These are phyloP conservation scores for Drosophila birchii DNA, from an alignment of 2,888 invertebrate genomes.

Conservation along the genomic window DNA sequence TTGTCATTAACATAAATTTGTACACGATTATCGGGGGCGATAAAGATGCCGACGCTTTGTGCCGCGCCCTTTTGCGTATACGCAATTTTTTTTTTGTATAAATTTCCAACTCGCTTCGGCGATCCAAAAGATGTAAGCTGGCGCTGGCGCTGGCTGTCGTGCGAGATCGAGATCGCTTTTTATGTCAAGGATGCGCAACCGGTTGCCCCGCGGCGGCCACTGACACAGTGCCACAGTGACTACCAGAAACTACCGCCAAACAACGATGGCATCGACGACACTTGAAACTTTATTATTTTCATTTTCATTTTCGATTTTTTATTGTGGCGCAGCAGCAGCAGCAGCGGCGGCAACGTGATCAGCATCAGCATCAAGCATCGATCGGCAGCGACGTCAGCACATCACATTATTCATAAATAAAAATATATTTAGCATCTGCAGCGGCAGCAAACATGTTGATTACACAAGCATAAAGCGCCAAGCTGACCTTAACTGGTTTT, in stretches of 20 bases:
- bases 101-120: conserved; percentile 46
- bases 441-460: conserved; percentile 71
- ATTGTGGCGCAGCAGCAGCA: conserved; percentile 62
- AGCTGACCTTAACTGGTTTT: conserved; percentile 78
- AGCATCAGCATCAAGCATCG: conserved; percentile 56
- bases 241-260: conserved; percentile 35
- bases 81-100: conserved; percentile 62
- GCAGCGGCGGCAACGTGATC: conserved; percentile 65
- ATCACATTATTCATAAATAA: conserved; percentile 76
- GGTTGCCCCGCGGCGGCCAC: conserved; percentile 80
- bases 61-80: conserved; percentile 62
- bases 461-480: conserved; percentile 60
- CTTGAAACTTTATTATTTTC: conserved; percentile 75
- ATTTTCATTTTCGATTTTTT: conserved; percentile 60
- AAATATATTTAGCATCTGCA: conserved; percentile 77
- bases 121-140: conserved; percentile 71
- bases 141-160: conserved; percentile 26
- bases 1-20: conserved; percentile 54
- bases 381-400: conserved; percentile 42
- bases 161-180: conserved; percentile 69
- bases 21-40: conserved; percentile 48
- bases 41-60: conserved; percentile 38
- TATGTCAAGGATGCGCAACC: conserved; percentile 85
- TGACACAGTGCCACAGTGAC: conserved; percentile 75
- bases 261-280: conserved; percentile 52